Percentiles rank a stretch among this genome's conserved stretches.
Conservation (phyloP, 2,888 invertebrate species). For the Cyrtodaria siliqua region DNA sequence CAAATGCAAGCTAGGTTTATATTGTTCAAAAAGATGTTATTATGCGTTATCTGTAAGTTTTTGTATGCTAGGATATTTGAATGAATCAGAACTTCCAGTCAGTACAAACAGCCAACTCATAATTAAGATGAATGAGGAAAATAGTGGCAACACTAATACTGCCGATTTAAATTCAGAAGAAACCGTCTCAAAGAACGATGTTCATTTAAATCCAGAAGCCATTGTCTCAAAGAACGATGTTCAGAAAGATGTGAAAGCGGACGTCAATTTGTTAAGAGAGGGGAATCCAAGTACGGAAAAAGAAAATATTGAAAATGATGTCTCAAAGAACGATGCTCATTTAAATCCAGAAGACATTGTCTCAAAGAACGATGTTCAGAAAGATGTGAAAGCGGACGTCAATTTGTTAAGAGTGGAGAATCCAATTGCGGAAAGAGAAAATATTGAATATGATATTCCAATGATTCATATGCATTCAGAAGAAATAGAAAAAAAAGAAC, state of each 20-base stretch:
- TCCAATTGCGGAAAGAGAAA: background rate
- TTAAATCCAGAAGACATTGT: too few relatives aligned
- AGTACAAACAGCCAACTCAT: background rate
- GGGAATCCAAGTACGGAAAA: background rate
- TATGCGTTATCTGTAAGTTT: conserved; percentile 11
- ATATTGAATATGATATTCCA: background rate
- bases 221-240: background rate
- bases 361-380: background rate
- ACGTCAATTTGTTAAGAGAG: background rate
- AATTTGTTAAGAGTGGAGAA: conserved; percentile 1
- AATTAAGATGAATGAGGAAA: too few relatives aligned
- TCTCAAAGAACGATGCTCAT: too few relatives aligned
- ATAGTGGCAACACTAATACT: too few relatives aligned
- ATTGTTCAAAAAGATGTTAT: conserved; percentile 17
- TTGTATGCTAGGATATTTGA: conserved; percentile 12
- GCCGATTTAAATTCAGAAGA: too few relatives aligned
- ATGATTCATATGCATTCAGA: too few relatives aligned
- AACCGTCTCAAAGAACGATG: too few relatives aligned
- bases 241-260: background rate
- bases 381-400: background rate
- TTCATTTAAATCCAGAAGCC: too few relatives aligned
- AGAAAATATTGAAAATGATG: background rate
- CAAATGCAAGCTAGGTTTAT: background rate
- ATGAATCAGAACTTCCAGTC: background rate
- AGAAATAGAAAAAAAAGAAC: background rate